Conservation (phyloP, 2,113 vertebrate genomes). For the Platysteira castanea region DNA sequence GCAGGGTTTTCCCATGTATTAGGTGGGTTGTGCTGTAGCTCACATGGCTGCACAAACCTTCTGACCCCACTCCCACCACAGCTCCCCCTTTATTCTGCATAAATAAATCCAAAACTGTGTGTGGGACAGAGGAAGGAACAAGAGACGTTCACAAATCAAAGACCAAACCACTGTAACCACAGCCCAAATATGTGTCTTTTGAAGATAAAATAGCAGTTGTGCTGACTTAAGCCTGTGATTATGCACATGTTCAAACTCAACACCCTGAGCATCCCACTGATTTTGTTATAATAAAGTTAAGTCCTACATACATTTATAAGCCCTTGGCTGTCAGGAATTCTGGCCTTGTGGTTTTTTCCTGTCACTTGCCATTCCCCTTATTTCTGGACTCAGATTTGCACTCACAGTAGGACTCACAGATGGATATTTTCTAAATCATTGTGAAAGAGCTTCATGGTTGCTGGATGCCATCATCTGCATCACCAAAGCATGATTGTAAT, state of each 20-base stretch:
- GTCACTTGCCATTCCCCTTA: neutral
- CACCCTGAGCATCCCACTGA: neutral
- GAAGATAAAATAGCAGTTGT: neutral
- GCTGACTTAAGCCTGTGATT: neutral
- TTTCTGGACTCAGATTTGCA: neutral
- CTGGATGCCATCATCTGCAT: neutral
- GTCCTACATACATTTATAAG: neutral
- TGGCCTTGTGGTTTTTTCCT: neutral
- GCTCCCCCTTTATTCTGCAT: neutral
- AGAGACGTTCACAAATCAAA: neutral
- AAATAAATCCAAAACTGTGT: neutral
- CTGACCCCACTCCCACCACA: neutral
- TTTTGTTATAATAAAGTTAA: neutral
- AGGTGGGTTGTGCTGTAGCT: neutral
- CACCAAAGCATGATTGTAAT: neutral
- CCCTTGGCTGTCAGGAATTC: neutral
- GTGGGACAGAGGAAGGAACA: neutral
- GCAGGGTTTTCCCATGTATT: neutral
- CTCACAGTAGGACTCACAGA: neutral
- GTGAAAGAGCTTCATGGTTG: neutral
- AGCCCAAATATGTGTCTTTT: neutral
- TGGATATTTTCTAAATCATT: neutral
- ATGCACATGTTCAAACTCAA: neutral
- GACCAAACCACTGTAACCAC: neutral
- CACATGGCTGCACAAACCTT: neutral